These are phyloP conservation scores for Nesometra sesokonis DNA, from an alignment of 35 echinoderm and acorn worm species.

Conservation along the genomic window DNA sequence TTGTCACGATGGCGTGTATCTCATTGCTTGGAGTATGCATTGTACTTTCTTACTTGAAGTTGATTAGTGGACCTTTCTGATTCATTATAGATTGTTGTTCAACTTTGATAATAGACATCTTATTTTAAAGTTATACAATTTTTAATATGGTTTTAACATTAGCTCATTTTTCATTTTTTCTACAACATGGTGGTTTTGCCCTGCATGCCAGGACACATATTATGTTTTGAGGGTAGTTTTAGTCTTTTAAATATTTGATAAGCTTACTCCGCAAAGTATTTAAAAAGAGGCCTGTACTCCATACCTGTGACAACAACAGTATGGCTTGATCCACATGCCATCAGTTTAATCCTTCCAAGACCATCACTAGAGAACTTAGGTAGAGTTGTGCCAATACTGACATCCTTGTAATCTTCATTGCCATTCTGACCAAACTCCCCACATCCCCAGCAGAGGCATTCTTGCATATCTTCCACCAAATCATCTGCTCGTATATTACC, in stretches of 20 bases:
- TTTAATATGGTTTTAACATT: no score
- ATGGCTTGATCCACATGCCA: conserved; percentile 82
- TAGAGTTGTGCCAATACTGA: conserved; percentile 3
- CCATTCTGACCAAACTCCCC: conserved; percentile 97
- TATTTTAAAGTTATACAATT: no score
- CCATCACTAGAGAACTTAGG: background rate
- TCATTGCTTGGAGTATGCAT: no score
- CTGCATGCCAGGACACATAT: background rate
- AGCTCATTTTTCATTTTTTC: background rate
- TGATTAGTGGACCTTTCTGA: no score
- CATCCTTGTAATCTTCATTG: conserved; percentile 39
- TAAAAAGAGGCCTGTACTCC: background rate
- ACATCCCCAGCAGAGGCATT: conserved; percentile 53
- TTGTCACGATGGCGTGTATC: no score
- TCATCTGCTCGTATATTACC: background rate
- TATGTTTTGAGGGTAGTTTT: background rate
- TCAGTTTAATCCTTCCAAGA: conserved; percentile 19
- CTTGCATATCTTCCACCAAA: background rate
- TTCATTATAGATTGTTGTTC: no score
- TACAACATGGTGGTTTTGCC: background rate
- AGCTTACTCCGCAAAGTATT: background rate
- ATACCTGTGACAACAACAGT: conserved; percentile 82
- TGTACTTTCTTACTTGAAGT: no score
- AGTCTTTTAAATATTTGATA: background rate
- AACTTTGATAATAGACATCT: no score